A percentile compares a stretch with the other conserved stretches of the same genome.
These are phyloP conservation scores for Melitaea athalia DNA, from an alignment of 2,888 invertebrate genomes.

Conservation along the genomic window DNA sequence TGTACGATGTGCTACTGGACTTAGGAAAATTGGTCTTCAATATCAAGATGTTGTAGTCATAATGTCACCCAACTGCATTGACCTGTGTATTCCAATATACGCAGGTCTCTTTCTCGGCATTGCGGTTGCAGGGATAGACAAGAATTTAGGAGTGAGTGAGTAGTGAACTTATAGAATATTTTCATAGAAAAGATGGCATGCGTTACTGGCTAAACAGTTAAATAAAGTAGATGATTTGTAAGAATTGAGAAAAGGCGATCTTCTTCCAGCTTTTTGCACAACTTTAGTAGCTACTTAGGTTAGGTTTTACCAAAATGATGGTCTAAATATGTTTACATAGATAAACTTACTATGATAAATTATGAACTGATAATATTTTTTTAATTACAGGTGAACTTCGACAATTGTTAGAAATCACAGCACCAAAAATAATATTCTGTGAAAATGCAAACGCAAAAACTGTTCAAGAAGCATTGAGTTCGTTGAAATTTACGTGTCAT, in stretches of 20 bases:
- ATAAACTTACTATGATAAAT: too few relatives aligned
- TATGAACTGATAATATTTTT: too few relatives aligned
- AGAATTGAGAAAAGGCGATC: too few relatives aligned
- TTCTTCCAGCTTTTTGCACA: too few relatives aligned
- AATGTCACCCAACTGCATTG: slow-evolving; percentile 64
- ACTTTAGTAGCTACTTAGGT: too few relatives aligned
- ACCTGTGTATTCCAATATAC: slow-evolving; percentile 64
- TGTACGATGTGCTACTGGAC: slow-evolving; percentile 55
- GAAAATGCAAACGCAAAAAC: slow-evolving; percentile 50
- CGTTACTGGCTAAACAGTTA: too few relatives aligned
- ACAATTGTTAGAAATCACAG: slow-evolving; percentile 45
- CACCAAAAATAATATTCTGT: slow-evolving; percentile 56
- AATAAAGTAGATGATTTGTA: too few relatives aligned
- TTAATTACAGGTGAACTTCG: slow-evolving; percentile 51
- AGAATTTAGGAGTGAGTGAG: slow-evolving; percentile 50
- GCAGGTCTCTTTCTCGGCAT: slow-evolving; percentile 65
- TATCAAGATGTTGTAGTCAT: slow-evolving; percentile 64
- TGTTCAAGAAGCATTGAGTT: slow-evolving; percentile 48
- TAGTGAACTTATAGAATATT: slow-evolving; percentile 14
- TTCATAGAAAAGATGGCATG: too few relatives aligned
- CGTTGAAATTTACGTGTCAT: slow-evolving; percentile 41
- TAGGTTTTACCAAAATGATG: too few relatives aligned
- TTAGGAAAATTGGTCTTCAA: slow-evolving; percentile 56
- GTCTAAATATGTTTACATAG: too few relatives aligned
- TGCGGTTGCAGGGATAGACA: slow-evolving; percentile 47